Conservation (phyloP, 2,113 vertebrate species). For the Oncorhynchus nerka region DNA sequence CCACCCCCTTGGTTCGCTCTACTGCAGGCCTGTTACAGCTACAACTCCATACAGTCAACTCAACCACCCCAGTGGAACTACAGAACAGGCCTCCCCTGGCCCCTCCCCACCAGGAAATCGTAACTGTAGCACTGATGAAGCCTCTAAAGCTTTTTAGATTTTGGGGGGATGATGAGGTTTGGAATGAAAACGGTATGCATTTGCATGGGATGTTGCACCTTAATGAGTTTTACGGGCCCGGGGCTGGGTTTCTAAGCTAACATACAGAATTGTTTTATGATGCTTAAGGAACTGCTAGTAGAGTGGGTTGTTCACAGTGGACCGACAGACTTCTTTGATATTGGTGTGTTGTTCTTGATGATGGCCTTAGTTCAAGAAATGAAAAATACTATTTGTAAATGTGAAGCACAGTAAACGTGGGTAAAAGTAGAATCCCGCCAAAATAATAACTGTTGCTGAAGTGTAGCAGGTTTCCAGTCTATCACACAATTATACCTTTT, state of each 20-base stretch:
- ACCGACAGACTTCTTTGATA: slow-evolving; percentile 15
- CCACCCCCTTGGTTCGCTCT: neutral
- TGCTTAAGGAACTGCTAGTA: neutral
- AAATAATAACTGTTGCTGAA: slow-evolving; percentile 28
- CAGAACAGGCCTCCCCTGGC: neutral
- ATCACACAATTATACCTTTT: slow-evolving; percentile 36
- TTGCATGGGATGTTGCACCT: neutral
- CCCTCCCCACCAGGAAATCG: too few species aligned
- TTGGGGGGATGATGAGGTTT: neutral
- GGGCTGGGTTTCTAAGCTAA: too few species aligned
- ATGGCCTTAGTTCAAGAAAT: slow-evolving; percentile 44
- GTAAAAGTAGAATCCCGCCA: slow-evolving; percentile 55
- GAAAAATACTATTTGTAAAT: slow-evolving; percentile 24
- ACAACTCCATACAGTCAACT: slow-evolving; percentile 52
- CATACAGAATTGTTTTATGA: too few species aligned
- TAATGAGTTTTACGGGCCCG: neutral
- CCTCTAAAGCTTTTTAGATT: neutral
- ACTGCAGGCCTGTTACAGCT: neutral
- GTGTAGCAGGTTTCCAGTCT: slow-evolving; percentile 76
- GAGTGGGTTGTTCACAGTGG: slow-evolving; percentile 13
- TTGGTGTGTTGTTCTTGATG: slow-evolving; percentile 23
- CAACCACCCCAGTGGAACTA: neutral
- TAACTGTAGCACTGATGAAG: slow-evolving; percentile 7
- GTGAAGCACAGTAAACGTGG: slow-evolving; percentile 22
- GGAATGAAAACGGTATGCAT: neutral